Base-by-base conservation (phyloP, 1,140 invertebrate genomes). In the Maconellicoccus hirsutus region DNA sequence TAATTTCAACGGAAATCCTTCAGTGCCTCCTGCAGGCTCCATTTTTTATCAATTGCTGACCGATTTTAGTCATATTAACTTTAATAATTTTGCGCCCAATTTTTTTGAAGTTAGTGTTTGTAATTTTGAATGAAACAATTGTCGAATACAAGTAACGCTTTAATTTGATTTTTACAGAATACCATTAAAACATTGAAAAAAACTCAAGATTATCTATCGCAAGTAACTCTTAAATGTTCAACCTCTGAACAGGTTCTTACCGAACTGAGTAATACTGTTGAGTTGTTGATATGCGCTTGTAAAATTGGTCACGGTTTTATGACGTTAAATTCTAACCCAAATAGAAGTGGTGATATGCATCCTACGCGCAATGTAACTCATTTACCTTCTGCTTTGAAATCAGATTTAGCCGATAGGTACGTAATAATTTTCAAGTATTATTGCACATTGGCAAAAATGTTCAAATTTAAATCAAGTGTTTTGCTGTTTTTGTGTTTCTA, bases 321-420 rank as follows among this genome's bases (percentile, higher is more conserved):
- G 1, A 79, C 81, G 0, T 80, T 83, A 12, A 86, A 86, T n/a
- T 79, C 83, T 7, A 87, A 87, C 80, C 86, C 84, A 59, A 81
- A 83, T 63, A 83, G 82, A 73, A 84, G 84, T 74, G 83, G 85
- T 81, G 86, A 85, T 0, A 78, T 85, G 12, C 80, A 83, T 52
- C 84, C 85, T 6, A 85, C 87, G 77, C 78, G 86, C 70, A 86
- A 85, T 27, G 81, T 86, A 0, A 82, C 79, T 71, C 86, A 86
- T 79, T 77, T 86, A 3, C 82, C 84, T 38, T 82, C 84, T 12
- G 86, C 85, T 21, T 82, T 84, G 42, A 80, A 84, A 72, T 87
- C 86, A 16, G 86, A 87, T 73, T 80, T 87, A 74, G 86, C 86
- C n/a, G 87, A 87, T 76, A 86, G 84, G 82, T 84, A 75, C 75